phyloP scores from a whole-genome alignment of 1,140 invertebrate species.

The Drosophila fuyamai region DNA sequence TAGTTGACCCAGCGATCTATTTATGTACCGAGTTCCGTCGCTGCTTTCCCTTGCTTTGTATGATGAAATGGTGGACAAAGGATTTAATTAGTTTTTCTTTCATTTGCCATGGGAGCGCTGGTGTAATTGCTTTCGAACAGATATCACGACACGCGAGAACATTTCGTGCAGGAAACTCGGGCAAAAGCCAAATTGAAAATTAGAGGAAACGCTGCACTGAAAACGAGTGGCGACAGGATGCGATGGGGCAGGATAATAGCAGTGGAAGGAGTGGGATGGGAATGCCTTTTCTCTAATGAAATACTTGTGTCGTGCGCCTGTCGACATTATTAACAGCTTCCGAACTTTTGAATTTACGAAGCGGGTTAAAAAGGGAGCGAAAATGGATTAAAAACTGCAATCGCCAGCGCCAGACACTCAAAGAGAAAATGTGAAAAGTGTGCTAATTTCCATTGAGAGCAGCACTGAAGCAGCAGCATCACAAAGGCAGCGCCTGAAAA shows the following conservation, averaged over 20 bases:
- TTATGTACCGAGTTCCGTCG: slow-evolving; percentile 10
- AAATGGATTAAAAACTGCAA: slow-evolving; percentile 48
- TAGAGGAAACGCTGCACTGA: slow-evolving; percentile 27
- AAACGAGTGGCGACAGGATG: slow-evolving; percentile 24
- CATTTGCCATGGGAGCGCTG: slow-evolving; percentile 55
- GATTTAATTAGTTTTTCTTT: slow-evolving; percentile 83
- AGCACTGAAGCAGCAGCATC: slow-evolving; percentile 19
- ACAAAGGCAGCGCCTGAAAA: slow-evolving; percentile 57
- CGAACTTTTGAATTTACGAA: slow-evolving; percentile 75
- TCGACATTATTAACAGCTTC: slow-evolving; percentile 81
- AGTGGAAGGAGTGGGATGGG: slow-evolving; percentile 8
- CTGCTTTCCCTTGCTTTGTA: slow-evolving; percentile 16
- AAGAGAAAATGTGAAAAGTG: slow-evolving; percentile 69
- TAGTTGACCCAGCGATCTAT: slow-evolving; percentile 39
- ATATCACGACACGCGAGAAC: slow-evolving; percentile 52
- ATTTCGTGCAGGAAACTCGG: slow-evolving; percentile 51
- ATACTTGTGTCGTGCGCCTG: slow-evolving; percentile 80
- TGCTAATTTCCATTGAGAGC: slow-evolving; percentile 70
- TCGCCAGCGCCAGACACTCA: slow-evolving; percentile 34
- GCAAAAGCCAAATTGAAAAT: slow-evolving; percentile 60
- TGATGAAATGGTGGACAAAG: slow-evolving; percentile 70
- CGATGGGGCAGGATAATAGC: slow-evolving; percentile 2
- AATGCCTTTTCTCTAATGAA: slow-evolving; percentile 67
- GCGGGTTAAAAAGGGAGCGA: slow-evolving; percentile 20
- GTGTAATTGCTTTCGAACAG: slow-evolving; percentile 76